phyloP scores from a whole-genome alignment of 2,113 vertebrate species.

The Zapus hudsonius region DNA sequence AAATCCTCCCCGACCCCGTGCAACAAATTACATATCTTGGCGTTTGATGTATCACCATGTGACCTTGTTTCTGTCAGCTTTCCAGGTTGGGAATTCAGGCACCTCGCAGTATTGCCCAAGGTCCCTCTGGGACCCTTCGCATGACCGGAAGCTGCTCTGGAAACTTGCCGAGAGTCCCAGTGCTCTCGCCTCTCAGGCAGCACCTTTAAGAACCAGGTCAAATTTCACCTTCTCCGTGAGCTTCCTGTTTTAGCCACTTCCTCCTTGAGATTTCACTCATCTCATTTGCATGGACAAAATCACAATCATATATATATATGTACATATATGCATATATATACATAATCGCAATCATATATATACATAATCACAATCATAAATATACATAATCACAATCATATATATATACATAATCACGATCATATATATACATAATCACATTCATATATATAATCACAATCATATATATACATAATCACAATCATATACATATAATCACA shows the following conservation, averaged over 20 bases:
- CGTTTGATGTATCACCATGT: neutral
- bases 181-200: neutral
- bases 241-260: neutral
- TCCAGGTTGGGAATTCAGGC: neutral
- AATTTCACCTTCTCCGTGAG: neutral
- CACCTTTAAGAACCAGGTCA: too few species aligned
- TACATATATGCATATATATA: too few species aligned
- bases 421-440: too few species aligned
- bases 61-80: neutral
- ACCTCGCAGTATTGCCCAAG: neutral
- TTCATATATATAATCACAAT: too few species aligned
- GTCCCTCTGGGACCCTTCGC: neutral
- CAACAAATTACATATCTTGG: neutral
- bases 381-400: too few species aligned
- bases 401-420: too few species aligned
- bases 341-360: too few species aligned
- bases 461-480: too few species aligned
- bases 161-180: neutral
- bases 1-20: neutral
- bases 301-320: too few species aligned
- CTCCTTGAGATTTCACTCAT: slow-evolving; percentile 5
- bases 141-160: neutral
- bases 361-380: too few species aligned
- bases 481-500: too few species aligned
- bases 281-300: neutral